These are phyloP conservation scores for Holcopasites calliopsidis DNA, from an alignment of 1,140 invertebrate species.

Conservation along the genomic window DNA sequence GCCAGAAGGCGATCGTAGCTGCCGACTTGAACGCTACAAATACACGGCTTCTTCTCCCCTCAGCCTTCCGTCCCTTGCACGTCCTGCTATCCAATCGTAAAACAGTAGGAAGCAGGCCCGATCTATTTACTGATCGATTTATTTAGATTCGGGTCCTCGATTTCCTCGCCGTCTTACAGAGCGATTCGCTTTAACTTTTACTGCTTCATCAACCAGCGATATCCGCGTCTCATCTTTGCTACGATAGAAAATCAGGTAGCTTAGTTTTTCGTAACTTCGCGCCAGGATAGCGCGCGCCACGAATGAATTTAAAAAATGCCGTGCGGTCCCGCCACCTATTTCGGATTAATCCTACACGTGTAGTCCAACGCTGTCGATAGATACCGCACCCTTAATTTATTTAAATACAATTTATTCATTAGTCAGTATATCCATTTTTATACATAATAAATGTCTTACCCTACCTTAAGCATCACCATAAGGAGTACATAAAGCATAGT, in stretches of 20 bases:
- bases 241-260: no score
- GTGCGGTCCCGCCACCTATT: not conserved
- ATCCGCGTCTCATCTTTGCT: not conserved
- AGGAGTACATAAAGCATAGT: constrained; percentile 24
- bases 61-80: constrained; percentile 17
- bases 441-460: no score
- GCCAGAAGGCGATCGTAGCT: constrained; percentile 74
- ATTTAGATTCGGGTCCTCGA: constrained; percentile 76
- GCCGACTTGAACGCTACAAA: constrained; percentile 67
- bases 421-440: no score
- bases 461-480: no score
- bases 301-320: not conserved
- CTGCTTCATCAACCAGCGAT: not conserved
- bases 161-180: constrained; percentile 57
- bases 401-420: not conserved
- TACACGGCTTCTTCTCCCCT: constrained; percentile 59
- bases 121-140: constrained; percentile 80
- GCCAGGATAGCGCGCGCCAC: not conserved
- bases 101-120: constrained; percentile 63
- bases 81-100: constrained; percentile 50
- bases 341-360: not conserved
- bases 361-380: no score
- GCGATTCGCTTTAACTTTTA: not conserved
- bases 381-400: not conserved
- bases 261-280: constrained; percentile 15